A percentile compares a stretch with the other conserved stretches of the same genome.
phyloP scores from a whole-genome alignment of 2,888 invertebrate species.

The Campopleginae sp. region DNA sequence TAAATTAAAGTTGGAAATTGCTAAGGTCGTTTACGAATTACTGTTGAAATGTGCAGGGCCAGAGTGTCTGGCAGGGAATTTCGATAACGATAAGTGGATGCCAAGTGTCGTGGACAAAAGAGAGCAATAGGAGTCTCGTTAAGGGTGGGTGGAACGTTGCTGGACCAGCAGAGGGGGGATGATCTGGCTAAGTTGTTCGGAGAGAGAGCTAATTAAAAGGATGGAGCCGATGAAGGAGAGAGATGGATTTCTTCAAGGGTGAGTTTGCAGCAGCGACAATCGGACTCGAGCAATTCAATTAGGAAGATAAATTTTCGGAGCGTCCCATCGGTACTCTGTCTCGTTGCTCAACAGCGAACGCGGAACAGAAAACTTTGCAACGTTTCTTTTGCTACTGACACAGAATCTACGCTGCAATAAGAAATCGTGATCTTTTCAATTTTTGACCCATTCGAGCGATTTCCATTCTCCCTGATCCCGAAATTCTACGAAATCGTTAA shows the following conservation, averaged over 20 bases:
- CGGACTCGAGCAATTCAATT: slow-evolving; percentile 72
- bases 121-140: slow-evolving; percentile 29
- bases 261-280: slow-evolving; percentile 55
- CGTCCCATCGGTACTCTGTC: slow-evolving; percentile 21
- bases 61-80: slow-evolving; percentile 30
- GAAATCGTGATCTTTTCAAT: slow-evolving; percentile 35
- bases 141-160: slow-evolving; percentile 2
- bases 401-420: slow-evolving; percentile 25
- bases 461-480: not conserved
- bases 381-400: slow-evolving; percentile 5
- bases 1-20: not conserved
- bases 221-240: slow-evolving; percentile 52
- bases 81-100: slow-evolving; percentile 62
- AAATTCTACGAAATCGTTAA: not conserved
- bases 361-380: slow-evolving; percentile 32
- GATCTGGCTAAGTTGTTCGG: slow-evolving; percentile 64
- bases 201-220: slow-evolving; percentile 65
- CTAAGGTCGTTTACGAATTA: slow-evolving; percentile 13
- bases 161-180: slow-evolving; percentile 21
- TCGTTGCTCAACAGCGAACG: slow-evolving; percentile 1
- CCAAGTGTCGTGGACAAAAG: slow-evolving; percentile 30
- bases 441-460: not conserved
- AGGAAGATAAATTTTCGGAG: slow-evolving; percentile 73
- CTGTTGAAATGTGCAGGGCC: not conserved
- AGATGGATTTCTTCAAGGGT: slow-evolving; percentile 30